A percentile compares a stretch with the other conserved stretches of the same genome.
These are phyloP conservation scores for Rousettus madagascariensis DNA, from an alignment of 2,797 vertebrate genomes.

Conservation along the genomic window DNA sequence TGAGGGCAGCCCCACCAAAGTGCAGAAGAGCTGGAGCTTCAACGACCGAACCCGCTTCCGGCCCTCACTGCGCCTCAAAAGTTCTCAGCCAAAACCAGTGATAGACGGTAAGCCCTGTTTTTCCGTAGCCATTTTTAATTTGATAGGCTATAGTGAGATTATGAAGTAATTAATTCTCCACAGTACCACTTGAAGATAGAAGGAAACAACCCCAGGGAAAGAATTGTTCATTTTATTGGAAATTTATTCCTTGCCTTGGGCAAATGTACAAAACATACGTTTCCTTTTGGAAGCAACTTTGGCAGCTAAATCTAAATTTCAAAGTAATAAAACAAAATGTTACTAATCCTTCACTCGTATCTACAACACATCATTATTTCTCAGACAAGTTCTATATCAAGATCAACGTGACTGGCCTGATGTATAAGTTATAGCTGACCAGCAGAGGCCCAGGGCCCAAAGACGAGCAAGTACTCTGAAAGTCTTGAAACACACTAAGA, in stretches of 20 bases:
- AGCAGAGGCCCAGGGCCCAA: not conserved
- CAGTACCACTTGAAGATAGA: not conserved
- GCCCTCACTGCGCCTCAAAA: slow-evolving; percentile 95
- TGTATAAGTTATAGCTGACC: not conserved
- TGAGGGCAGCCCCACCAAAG: slow-evolving; percentile 94
- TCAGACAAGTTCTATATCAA: not conserved
- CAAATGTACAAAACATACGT: not conserved
- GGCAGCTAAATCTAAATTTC: slow-evolving; percentile 22
- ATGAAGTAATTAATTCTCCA: slow-evolving; percentile 43
- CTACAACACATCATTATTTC: not conserved
- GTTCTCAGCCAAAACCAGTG: slow-evolving; percentile 92
- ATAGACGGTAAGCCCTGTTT: slow-evolving; percentile 88
- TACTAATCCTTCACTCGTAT: not conserved
- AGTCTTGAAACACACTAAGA: not conserved
- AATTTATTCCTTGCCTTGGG: slow-evolving; percentile 45
- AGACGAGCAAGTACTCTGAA: not conserved
- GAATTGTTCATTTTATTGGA: slow-evolving; percentile 24
- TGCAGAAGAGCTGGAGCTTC: slow-evolving; percentile 99
- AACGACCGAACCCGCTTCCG: slow-evolving; percentile 97
- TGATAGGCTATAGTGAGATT: not conserved
- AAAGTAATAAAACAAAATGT: not conserved
- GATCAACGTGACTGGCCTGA: not conserved
- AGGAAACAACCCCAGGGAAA: not conserved
- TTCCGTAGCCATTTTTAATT: not conserved
- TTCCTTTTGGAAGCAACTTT: slow-evolving; percentile 35